Evolutionary conservation across 2,888 invertebrate species (phyloP).

Genomic region (Epiblema foenella): DNA sequence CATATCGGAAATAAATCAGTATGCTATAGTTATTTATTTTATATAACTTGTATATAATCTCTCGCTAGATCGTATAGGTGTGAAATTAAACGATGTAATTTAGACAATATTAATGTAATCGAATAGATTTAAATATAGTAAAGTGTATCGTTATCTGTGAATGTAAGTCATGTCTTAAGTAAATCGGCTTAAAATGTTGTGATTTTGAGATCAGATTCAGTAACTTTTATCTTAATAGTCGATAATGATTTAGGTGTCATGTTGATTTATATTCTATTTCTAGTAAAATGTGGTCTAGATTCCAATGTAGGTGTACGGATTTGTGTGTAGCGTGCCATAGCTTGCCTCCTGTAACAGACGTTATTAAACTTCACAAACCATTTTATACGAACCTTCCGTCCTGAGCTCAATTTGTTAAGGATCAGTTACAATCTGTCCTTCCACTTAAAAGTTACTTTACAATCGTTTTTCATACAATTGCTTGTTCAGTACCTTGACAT

Average conservation of each 20-base stretch:
- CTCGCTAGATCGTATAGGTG: slow-evolving; percentile 68
- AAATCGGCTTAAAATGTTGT: slow-evolving; percentile 45
- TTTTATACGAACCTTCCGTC: slow-evolving; percentile 37
- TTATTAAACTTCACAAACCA: slow-evolving; percentile 19
- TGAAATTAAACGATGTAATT: slow-evolving; percentile 70
- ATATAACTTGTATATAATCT: slow-evolving; percentile 67
- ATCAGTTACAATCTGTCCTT: slow-evolving; percentile 10
- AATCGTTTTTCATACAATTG: background rate
- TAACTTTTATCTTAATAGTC: slow-evolving; percentile 34
- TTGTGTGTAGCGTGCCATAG: slow-evolving; percentile 41
- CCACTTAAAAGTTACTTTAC: background rate
- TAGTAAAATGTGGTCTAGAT: slow-evolving; percentile 28
- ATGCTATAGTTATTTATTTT: slow-evolving; percentile 72
- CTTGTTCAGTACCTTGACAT: background rate
- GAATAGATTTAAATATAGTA: slow-evolving; percentile 33
- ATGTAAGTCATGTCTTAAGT: slow-evolving; percentile 45
- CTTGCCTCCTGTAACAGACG: slow-evolving; percentile 20
- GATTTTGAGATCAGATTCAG: slow-evolving; percentile 43
- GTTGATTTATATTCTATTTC: slow-evolving; percentile 32
- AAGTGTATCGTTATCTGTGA: slow-evolving; percentile 42
- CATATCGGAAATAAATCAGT: slow-evolving; percentile 78
- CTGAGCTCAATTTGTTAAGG: slow-evolving; percentile 29
- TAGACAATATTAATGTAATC: slow-evolving; percentile 79
- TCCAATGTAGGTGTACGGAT: slow-evolving; percentile 37
- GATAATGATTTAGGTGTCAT: slow-evolving; percentile 25